Conservation (phyloP, 2,797 vertebrate species). For the Phalanger gymnotis region DNA sequence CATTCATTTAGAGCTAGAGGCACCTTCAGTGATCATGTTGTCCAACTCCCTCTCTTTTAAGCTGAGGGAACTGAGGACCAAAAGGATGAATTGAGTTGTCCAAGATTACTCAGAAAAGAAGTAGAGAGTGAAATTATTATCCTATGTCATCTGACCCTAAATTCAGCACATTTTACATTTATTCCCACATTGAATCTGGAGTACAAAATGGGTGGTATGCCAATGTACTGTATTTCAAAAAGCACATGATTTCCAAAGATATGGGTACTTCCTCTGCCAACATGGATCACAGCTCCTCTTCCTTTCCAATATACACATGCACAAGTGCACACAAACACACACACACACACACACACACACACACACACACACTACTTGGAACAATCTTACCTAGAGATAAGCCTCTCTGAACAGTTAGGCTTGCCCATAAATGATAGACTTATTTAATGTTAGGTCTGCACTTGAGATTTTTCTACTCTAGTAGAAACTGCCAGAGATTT, state of each 20-base stretch:
- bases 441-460: background rate
- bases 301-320: background rate
- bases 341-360: no score
- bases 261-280: no score
- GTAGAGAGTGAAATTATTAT: background rate
- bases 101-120: background rate
- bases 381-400: background rate
- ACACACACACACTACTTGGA: no score
- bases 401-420: background rate
- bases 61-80: background rate
- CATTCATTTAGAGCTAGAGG: background rate
- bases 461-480: background rate
- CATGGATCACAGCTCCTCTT: background rate
- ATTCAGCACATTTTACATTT: background rate
- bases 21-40: background rate
- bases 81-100: background rate
- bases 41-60: background rate
- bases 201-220: no score
- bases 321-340: no score
- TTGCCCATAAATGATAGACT: background rate
- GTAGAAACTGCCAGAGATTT: no score
- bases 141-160: background rate
- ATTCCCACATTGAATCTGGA: background rate
- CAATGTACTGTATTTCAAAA: background rate
- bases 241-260: background rate